Conservation (phyloP, 2,113 vertebrate species). For the Phaethornis superciliosus region DNA sequence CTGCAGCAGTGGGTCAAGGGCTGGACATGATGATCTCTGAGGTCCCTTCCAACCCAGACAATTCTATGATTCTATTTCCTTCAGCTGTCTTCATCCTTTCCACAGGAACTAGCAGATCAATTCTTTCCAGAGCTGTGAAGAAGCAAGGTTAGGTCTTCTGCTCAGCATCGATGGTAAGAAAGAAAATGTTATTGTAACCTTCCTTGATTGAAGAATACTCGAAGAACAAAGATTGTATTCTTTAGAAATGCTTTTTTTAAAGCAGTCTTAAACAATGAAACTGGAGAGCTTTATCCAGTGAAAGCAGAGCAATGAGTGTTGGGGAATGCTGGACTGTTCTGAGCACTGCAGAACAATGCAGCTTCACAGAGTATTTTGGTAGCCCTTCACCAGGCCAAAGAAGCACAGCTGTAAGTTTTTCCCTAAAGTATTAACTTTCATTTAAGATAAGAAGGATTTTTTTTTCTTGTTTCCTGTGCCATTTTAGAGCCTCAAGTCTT, state of each 20-base stretch:
- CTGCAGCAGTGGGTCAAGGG: no score
- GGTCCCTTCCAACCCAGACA: no score
- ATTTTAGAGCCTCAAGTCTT: neutral
- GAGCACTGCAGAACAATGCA: neutral
- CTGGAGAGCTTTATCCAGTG: neutral
- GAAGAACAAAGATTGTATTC: neutral
- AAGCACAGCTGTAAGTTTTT: neutral
- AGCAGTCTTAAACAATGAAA: slow-evolving; percentile 23
- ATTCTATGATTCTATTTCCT: no score
- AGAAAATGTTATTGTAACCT: slow-evolving; percentile 33
- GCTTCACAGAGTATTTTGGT: neutral
- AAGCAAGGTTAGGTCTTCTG: slow-evolving; percentile 20
- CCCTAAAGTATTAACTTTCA: neutral
- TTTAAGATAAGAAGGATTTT: neutral
- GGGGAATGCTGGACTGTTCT: neutral
- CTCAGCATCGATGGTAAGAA: neutral
- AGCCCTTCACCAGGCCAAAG: slow-evolving; percentile 8
- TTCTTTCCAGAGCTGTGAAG: slow-evolving; percentile 24
- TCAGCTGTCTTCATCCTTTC: neutral
- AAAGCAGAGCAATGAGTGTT: neutral
- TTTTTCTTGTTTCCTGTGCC: neutral
- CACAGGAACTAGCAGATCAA: neutral
- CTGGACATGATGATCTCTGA: no score
- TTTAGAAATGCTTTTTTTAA: slow-evolving; percentile 39
- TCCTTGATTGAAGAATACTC: neutral